A percentile compares a stretch with the other conserved stretches of the same genome.
Evolutionary conservation across 2,797 vertebrate genomes (phyloP).

Genomic region (Calcarius lapponicus): DNA sequence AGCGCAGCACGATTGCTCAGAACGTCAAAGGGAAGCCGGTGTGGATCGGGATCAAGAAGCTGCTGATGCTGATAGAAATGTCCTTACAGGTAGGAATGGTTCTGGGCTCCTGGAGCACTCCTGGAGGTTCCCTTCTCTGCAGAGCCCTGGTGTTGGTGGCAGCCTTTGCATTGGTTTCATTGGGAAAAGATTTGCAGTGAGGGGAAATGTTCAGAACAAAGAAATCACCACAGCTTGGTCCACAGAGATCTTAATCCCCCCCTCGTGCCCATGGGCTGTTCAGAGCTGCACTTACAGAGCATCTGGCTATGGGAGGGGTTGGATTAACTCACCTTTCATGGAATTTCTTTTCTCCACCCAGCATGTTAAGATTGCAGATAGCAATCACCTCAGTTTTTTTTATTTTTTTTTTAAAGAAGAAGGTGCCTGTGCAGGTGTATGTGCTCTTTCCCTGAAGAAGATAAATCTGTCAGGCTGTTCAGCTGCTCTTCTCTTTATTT

Average conservation of each 20-base stretch:
- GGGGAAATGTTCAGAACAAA: neutral
- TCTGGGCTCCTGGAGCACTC: neutral
- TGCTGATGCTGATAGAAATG: constrained; percentile 98
- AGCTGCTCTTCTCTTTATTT: constrained; percentile 60
- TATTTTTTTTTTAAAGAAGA: neutral
- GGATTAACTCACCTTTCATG: constrained; percentile 31
- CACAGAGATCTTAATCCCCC: neutral
- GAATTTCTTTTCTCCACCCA: constrained; percentile 1
- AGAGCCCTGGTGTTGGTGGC: neutral
- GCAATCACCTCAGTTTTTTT: neutral
- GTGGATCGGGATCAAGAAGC: constrained; percentile 95
- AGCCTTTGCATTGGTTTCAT: neutral
- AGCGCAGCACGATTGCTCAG: constrained; percentile 85
- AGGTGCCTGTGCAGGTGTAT: constrained; percentile 59
- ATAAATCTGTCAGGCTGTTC: constrained; percentile 74
- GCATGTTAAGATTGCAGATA: constrained; percentile 41
- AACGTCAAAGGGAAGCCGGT: constrained; percentile 83
- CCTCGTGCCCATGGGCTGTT: neutral
- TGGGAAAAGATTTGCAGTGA: neutral
- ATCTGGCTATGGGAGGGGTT: neutral
- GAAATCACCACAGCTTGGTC: neutral
- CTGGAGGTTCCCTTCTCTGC: neutral
- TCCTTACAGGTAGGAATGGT: constrained; percentile 85
- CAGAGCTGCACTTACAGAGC: neutral
- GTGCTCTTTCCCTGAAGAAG: constrained; percentile 48